Conservation (phyloP, 1,140 invertebrate genomes). For the Marisa cornuarietis region DNA sequence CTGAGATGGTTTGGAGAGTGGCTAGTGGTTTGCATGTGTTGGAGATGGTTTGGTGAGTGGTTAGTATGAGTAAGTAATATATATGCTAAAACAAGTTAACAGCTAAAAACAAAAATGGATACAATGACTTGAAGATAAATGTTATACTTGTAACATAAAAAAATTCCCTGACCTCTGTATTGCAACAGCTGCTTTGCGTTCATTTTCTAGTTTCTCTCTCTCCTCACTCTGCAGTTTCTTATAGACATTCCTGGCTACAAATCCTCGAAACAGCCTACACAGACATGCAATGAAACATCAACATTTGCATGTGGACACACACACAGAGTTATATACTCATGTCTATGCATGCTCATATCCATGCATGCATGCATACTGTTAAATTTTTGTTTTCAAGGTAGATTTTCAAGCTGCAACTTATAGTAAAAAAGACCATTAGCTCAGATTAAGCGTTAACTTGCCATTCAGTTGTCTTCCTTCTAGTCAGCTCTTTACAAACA, state of each 20-base stretch:
- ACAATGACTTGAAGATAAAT: background rate
- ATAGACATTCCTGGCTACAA: slow-evolving; percentile 55
- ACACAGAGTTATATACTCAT: background rate
- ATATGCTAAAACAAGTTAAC: background rate
- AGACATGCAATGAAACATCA: background rate
- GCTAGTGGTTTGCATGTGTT: background rate
- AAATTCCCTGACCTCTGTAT: slow-evolving; percentile 45
- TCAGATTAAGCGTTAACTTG: no score
- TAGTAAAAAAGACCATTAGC: background rate
- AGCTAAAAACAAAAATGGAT: background rate
- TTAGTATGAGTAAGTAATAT: background rate
- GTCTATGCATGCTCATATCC: background rate
- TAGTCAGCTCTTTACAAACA: no score
- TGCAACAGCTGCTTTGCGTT: slow-evolving; percentile 46
- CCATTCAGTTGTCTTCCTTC: no score
- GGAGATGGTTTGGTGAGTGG: background rate
- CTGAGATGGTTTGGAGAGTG: no score
- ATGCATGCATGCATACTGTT: slow-evolving; percentile 1
- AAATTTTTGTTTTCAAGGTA: background rate
- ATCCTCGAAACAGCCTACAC: slow-evolving; percentile 56
- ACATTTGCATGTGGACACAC: background rate
- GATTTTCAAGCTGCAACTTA: background rate
- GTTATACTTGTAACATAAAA: background rate
- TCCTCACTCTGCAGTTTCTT: slow-evolving; percentile 52
- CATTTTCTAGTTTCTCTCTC: slow-evolving; percentile 48